These are phyloP conservation scores for Rhizoglyphus robini DNA, from an alignment of 1,140 invertebrate genomes.

Conservation along the genomic window DNA sequence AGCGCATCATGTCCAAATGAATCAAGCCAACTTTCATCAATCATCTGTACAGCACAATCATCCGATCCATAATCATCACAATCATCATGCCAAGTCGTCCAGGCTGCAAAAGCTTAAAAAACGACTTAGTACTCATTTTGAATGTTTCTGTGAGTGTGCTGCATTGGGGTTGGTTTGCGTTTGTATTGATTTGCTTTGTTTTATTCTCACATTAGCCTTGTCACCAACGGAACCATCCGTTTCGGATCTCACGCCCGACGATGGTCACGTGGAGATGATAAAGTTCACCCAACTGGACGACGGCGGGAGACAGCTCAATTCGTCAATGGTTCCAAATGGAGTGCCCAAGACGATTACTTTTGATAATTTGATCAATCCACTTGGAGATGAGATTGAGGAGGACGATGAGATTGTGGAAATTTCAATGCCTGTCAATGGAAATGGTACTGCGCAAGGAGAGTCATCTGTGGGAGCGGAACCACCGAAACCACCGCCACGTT, in stretches of 20 bases:
- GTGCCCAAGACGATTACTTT: not conserved
- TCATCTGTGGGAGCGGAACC: not conserved
- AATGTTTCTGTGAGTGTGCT: not conserved
- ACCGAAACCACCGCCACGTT: conserved; percentile 10
- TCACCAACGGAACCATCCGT: not conserved
- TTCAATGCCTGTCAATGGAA: not conserved
- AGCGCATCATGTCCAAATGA: no score
- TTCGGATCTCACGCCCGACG: not conserved
- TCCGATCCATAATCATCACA: not conserved
- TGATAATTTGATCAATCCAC: not conserved
- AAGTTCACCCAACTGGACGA: conserved; percentile 2
- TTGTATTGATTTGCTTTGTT: not conserved
- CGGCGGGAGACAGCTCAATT: not conserved
- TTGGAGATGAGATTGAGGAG: not conserved
- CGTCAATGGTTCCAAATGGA: not conserved
- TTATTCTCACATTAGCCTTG: not conserved
- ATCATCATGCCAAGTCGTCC: not conserved
- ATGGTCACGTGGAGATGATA: not conserved
- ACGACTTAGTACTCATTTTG: conserved; percentile 4
- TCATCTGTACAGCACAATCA: not conserved
- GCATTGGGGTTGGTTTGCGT: not conserved
- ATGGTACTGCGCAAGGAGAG: not conserved
- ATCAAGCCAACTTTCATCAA: no score
- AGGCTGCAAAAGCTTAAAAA: conserved; percentile 17
- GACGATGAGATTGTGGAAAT: not conserved